Conservation (phyloP, 2,113 vertebrate genomes). For the Malurus alboscapulatus region DNA sequence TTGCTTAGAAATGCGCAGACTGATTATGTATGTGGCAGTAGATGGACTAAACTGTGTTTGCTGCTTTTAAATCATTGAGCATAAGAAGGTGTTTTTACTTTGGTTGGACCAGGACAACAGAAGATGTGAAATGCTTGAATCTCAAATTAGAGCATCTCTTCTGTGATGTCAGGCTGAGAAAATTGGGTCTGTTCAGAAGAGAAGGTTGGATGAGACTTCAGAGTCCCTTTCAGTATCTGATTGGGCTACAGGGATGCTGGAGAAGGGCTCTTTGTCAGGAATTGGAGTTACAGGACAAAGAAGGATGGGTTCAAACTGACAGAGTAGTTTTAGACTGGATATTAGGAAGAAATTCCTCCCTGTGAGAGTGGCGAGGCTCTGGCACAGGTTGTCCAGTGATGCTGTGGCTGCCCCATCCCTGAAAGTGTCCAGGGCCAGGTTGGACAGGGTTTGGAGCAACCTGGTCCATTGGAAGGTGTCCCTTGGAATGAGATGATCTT, state of each 20-base stretch:
- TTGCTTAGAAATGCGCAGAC: neutral
- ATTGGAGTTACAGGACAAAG: neutral
- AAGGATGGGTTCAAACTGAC: neutral
- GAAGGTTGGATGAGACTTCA: neutral
- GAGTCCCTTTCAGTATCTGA: neutral
- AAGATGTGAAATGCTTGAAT: neutral
- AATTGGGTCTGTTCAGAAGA: neutral
- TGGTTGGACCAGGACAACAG: neutral
- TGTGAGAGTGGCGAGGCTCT: neutral
- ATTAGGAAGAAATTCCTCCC: neutral
- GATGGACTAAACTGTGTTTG: neutral
- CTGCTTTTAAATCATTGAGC: neutral
- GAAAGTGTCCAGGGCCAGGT: neutral
- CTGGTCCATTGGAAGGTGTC: neutral
- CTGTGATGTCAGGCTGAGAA: neutral
- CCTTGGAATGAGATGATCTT: fast-evolving
- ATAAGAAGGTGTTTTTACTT: neutral
- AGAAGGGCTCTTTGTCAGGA: neutral
- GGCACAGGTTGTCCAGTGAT: neutral
- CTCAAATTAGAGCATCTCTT: neutral
- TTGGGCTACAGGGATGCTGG: neutral
- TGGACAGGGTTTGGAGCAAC: fast-evolving
- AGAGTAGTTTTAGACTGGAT: neutral
- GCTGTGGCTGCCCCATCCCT: neutral
- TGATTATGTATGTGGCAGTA: neutral